Conservation (phyloP, 2,888 invertebrate genomes). For the Automeris io region DNA sequence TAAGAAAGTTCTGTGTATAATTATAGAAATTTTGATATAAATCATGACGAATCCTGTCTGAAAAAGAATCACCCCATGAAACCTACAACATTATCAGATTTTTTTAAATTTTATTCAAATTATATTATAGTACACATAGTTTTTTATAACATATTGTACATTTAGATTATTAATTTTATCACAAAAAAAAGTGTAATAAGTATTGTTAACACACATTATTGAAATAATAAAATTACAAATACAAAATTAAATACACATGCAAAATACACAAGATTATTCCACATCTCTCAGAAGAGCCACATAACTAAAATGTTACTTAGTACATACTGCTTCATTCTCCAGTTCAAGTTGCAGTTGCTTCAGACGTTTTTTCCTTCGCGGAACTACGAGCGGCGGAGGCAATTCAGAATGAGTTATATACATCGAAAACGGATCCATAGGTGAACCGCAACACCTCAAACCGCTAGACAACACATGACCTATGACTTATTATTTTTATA, state of each 20-base stretch:
- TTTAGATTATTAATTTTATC: too few relatives aligned
- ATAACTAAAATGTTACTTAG: too few relatives aligned
- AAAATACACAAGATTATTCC: conserved; percentile 13
- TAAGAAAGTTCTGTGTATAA: too few relatives aligned
- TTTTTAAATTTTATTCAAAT: too few relatives aligned
- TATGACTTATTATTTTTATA: conserved; percentile 33
- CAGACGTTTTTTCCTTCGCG: conserved; percentile 64
- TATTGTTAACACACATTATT: background rate
- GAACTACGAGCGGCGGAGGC: conserved; percentile 60
- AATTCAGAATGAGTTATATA: conserved; percentile 62
- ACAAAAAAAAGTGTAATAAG: background rate
- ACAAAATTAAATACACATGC: conserved; percentile 21
- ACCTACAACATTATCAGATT: too few relatives aligned
- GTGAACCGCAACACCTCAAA: conserved; percentile 20
- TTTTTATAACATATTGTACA: too few relatives aligned
- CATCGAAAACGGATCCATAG: conserved; percentile 67
- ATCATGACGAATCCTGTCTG: too few relatives aligned
- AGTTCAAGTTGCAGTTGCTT: conserved; percentile 59
- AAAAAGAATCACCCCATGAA: too few relatives aligned
- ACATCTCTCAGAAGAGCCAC: conserved; percentile 14
- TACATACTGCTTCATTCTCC: conserved; percentile 36
- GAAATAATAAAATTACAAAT: conserved; percentile 23
- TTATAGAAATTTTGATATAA: too few relatives aligned
- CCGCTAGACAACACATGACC: conserved; percentile 25
- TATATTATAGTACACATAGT: too few relatives aligned